Evolutionary conservation across 1,140 invertebrate genomes (phyloP).

Genomic region (Olivierus martensii): DNA sequence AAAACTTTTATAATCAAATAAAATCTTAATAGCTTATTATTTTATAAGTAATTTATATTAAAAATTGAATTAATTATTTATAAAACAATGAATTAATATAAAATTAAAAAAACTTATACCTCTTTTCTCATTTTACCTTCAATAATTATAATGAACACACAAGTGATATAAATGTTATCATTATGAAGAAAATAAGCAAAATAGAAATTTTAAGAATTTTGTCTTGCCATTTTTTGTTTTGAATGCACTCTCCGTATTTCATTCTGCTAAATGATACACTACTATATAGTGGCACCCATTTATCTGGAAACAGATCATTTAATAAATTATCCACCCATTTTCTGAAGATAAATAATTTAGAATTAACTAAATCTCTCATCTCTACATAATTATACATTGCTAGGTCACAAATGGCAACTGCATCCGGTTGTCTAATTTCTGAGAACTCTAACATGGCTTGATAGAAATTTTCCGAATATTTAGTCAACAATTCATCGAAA

Average conservation of each 20-base stretch:
- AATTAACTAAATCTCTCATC: slow-evolving; percentile 81
- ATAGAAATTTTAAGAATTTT: slow-evolving; percentile 17
- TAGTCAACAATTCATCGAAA: slow-evolving; percentile 60
- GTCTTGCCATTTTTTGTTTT: slow-evolving; percentile 72
- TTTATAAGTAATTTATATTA: too few relatives aligned
- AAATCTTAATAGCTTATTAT: too few relatives aligned
- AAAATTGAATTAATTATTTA: too few relatives aligned
- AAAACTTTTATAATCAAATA: too few relatives aligned
- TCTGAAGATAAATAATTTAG: slow-evolving; percentile 55
- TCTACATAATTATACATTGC: slow-evolving; percentile 91
- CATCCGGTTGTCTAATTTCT: neutral
- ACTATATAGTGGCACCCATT: slow-evolving; percentile 82
- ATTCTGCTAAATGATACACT: slow-evolving; percentile 68
- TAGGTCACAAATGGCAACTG: slow-evolving; percentile 44
- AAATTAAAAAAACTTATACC: too few relatives aligned
- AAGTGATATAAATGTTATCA: too few relatives aligned
- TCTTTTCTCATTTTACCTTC: too few relatives aligned
- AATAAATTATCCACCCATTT: slow-evolving; percentile 73
- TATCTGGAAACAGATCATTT: slow-evolving; percentile 50
- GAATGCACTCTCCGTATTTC: slow-evolving; percentile 63
- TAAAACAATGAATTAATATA: too few relatives aligned
- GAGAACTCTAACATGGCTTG: slow-evolving; percentile 21
- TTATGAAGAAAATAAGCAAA: too few relatives aligned
- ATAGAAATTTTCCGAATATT: slow-evolving; percentile 40
- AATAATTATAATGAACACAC: too few relatives aligned